These are phyloP conservation scores for Amphimedon queenslandica DNA, from an alignment of 37 sponge, comb jelly and placozoan genomes.

Conservation along the genomic window DNA sequence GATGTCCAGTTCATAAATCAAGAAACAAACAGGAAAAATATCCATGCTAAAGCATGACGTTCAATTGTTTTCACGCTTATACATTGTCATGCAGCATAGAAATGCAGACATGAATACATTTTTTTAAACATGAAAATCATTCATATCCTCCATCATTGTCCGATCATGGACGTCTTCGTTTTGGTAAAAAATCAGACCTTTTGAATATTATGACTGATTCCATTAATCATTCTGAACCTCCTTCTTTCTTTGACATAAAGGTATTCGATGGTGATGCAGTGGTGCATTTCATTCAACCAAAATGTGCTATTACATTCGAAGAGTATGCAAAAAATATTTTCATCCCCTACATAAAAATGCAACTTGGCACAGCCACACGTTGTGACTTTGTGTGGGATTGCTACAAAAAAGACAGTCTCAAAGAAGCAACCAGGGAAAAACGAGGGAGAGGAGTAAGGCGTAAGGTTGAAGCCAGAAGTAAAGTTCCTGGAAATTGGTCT, in stretches of 20 bases:
- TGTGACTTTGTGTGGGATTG: constrained; percentile 11
- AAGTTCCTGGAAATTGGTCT: background rate
- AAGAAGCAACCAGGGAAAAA: constrained; percentile 17
- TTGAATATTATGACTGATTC: background rate
- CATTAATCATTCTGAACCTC: constrained; percentile 1
- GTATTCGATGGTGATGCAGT: constrained; percentile 24
- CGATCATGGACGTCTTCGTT: background rate
- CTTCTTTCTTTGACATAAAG: background rate
- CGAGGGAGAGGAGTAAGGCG: constrained; percentile 15
- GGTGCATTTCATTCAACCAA: constrained; percentile 15
- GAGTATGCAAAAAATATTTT: constrained; percentile 12
- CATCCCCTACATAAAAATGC: background rate
- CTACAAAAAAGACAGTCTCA: constrained; percentile 9
- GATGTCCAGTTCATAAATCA: constrained; percentile 16
- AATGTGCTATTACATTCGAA: constrained; percentile 9
- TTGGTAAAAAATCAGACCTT: constrained; percentile 16
- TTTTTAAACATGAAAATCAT: constrained; percentile 23
- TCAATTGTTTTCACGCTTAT: background rate
- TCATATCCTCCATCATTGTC: constrained; percentile 21
- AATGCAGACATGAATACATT: constrained; percentile 6
- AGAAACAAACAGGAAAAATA: constrained; percentile 1
- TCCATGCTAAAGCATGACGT: background rate
- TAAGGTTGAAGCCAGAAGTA: background rate
- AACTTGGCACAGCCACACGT: background rate
- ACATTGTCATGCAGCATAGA: background rate